A percentile compares a stretch with the other conserved stretches of the same genome.
Evolutionary conservation across 2,888 invertebrate species (phyloP).

Genomic region (Cataglyphis albicans): DNA sequence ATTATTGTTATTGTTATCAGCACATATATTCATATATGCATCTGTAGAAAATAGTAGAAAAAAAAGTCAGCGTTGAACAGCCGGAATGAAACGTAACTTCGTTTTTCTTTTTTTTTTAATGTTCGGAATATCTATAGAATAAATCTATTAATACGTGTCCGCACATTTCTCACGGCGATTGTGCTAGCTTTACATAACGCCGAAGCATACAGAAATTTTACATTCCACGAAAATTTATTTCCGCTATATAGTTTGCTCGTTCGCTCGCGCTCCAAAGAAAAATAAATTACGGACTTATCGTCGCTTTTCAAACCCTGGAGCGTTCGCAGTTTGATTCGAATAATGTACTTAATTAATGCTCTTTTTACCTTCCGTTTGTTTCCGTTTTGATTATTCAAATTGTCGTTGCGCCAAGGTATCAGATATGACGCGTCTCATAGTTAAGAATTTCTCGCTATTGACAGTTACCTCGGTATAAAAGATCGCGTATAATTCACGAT

Average conservation of each 20-base stretch:
- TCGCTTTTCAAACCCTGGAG: conserved; percentile 15
- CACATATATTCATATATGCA: background rate
- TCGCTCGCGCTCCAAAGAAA: conserved; percentile 10
- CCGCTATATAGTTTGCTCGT: background rate
- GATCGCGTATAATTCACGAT: conserved; percentile 44
- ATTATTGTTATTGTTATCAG: background rate
- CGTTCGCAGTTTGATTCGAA: background rate
- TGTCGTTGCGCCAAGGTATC: conserved; percentile 8
- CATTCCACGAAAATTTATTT: conserved; percentile 16
- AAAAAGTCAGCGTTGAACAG: background rate
- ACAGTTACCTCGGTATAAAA: conserved; percentile 22
- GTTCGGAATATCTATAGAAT: background rate
- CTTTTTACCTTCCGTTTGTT: conserved; percentile 6
- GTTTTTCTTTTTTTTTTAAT: conserved; percentile 7
- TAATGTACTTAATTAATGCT: conserved; percentile 25
- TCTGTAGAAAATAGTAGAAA: background rate
- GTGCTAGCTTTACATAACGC: conserved; percentile 8
- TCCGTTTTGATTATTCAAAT: conserved; percentile 39
- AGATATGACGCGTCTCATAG: conserved; percentile 15
- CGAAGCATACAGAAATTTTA: conserved; percentile 6
- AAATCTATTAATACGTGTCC: conserved; percentile 14
- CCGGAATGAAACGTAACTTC: background rate
- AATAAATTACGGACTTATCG: conserved; percentile 40
- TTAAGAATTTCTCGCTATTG: conserved; percentile 28
- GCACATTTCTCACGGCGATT: conserved; percentile 14